A percentile compares a stretch with the other conserved stretches of the same genome.
Evolutionary conservation across 1,140 invertebrate genomes (phyloP).

Genomic region (Aphelenchoides avenae): DNA sequence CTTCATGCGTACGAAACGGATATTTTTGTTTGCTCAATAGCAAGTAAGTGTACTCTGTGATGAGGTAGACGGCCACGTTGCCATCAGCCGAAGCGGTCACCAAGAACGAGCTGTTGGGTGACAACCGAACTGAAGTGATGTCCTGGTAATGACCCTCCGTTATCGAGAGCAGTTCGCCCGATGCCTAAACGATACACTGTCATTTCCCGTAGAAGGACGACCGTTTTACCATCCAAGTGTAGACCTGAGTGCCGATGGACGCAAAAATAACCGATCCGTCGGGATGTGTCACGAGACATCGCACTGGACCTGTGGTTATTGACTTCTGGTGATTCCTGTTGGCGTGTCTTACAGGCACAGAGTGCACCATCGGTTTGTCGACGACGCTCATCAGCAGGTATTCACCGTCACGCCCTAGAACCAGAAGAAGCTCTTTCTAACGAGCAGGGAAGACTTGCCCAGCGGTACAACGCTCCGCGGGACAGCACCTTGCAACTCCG

Average conservation of each 20-base stretch:
- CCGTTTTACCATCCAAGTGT: slow-evolving; percentile 14
- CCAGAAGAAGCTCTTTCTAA: too few relatives aligned
- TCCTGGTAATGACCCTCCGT: slow-evolving; percentile 11
- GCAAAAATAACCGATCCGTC: slow-evolving; percentile 6
- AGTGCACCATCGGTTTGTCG: too few relatives aligned
- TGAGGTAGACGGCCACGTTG: slow-evolving; percentile 8
- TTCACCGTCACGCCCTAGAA: too few relatives aligned
- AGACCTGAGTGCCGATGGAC: slow-evolving; percentile 2
- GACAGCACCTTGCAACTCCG: too few relatives aligned
- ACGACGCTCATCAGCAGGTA: too few relatives aligned
- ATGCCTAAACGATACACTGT: slow-evolving; percentile 2
- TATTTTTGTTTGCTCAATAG: not conserved
- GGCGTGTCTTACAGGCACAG: too few relatives aligned
- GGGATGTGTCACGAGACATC: slow-evolving; percentile 11
- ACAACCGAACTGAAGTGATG: slow-evolving; percentile 5
- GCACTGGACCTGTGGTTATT: slow-evolving; percentile 10
- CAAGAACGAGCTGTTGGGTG: slow-evolving; percentile 9
- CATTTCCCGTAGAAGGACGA: not conserved
- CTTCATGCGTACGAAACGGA: too few relatives aligned
- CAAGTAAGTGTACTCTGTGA: not conserved
- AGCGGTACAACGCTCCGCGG: too few relatives aligned
- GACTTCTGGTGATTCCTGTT: too few relatives aligned
- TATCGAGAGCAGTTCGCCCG: slow-evolving; percentile 2
- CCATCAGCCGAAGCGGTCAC: slow-evolving; percentile 14
- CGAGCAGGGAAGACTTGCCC: too few relatives aligned